Evolutionary conservation across 2,888 invertebrate genomes (phyloP).

Genomic region (Frankliniella intonsa): DNA sequence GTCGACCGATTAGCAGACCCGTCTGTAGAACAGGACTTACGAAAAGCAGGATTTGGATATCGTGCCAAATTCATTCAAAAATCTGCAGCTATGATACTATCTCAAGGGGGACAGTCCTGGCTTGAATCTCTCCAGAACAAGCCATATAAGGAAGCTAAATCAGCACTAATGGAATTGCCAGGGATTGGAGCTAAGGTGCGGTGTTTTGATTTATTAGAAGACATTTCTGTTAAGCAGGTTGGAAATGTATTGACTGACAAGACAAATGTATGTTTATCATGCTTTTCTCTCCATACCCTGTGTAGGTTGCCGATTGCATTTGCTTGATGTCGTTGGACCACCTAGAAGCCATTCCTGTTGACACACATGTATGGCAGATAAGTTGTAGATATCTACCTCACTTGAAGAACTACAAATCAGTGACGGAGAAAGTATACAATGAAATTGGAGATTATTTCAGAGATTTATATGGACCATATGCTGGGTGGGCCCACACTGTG

Average conservation of each 20-base stretch:
- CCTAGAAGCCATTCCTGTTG: conserved; percentile 83
- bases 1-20: conserved; percentile 56
- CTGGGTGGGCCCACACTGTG: conserved; percentile 95
- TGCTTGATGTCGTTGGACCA: conserved; percentile 94
- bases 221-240: background rate
- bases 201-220: conserved; percentile 15
- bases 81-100: conserved; percentile 63
- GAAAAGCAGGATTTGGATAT: conserved; percentile 77
- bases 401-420: conserved; percentile 65
- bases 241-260: background rate
- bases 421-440: conserved; percentile 77
- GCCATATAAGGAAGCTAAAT: conserved; percentile 68
- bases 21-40: conserved; percentile 66
- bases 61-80: conserved; percentile 80
- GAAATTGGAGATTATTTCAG: conserved; percentile 81
- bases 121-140: conserved; percentile 60
- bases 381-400: conserved; percentile 78
- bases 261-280: conserved; percentile 26
- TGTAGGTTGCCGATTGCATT: conserved; percentile 92
- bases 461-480: conserved; percentile 73
- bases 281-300: conserved; percentile 36
- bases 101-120: conserved; percentile 69
- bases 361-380: conserved; percentile 93
- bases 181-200: conserved; percentile 90
- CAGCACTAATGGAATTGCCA: conserved; percentile 68